Conservation (phyloP, 2,888 invertebrate species). For the Anoplius nigerrimus region DNA sequence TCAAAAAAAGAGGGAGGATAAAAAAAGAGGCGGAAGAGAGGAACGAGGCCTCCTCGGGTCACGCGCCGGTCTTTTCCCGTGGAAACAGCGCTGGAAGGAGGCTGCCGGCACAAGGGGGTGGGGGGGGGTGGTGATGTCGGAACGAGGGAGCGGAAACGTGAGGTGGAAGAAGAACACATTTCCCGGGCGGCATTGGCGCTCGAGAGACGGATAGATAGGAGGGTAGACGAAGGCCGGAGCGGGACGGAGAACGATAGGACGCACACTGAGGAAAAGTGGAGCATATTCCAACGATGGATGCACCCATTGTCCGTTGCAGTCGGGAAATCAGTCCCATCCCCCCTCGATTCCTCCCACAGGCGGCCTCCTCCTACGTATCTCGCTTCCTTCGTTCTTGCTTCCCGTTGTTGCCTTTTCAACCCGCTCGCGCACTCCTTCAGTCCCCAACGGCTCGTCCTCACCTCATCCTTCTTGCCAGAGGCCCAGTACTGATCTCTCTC, state of each 20-base stretch:
- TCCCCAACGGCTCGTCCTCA: neutral
- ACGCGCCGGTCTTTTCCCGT: neutral
- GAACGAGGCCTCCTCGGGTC: constrained; percentile 7
- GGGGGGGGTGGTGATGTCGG: neutral
- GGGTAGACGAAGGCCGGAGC: constrained; percentile 5
- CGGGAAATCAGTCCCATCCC: constrained; percentile 27
- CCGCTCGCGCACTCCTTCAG: neutral
- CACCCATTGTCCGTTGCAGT: constrained; percentile 44
- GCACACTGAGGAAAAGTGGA: constrained; percentile 41
- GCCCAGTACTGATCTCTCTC: neutral
- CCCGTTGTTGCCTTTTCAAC: constrained; percentile 4
- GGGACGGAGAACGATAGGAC: too few relatives aligned
- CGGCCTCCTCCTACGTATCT: constrained; percentile 4
- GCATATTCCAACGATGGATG: constrained; percentile 46
- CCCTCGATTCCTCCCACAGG: neutral
- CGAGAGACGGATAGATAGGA: neutral
- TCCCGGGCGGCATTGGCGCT: constrained; percentile 6
- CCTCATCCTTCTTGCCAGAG: neutral
- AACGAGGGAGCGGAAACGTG: constrained; percentile 2
- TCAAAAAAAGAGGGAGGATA: constrained; percentile 1
- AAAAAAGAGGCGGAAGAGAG: neutral
- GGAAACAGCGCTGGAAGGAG: neutral
- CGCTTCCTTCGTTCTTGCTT: neutral
- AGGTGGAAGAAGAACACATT: neutral
- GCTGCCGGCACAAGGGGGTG: neutral